A percentile compares a stretch with the other conserved stretches of the same genome.
These are phyloP conservation scores for Macrosoma leucophasiata DNA, from an alignment of 2,888 invertebrate genomes.

Conservation along the genomic window DNA sequence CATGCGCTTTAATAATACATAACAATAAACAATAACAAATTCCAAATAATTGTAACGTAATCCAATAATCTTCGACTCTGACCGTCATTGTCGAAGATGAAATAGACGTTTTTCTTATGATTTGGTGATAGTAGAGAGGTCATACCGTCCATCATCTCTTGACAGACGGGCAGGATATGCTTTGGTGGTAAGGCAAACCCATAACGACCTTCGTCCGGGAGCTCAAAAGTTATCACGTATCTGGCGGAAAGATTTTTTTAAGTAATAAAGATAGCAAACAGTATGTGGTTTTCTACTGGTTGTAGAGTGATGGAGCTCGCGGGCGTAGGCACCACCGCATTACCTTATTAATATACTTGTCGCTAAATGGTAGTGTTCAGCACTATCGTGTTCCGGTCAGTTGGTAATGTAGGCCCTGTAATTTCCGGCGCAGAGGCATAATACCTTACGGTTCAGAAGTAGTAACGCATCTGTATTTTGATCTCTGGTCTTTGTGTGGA, in stretches of 20 bases:
- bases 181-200: slow-evolving; percentile 81
- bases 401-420: too few species aligned
- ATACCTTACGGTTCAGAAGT: too few species aligned
- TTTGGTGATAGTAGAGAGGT: slow-evolving; percentile 31
- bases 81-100: slow-evolving; percentile 1
- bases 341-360: too few species aligned
- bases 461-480: too few species aligned
- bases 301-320: too few species aligned
- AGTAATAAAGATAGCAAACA: too few species aligned
- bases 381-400: too few species aligned
- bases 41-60: slow-evolving; percentile 31
- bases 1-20: slow-evolving; percentile 35
- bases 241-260: slow-evolving; percentile 29
- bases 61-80: slow-evolving; percentile 25
- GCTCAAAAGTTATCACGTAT: slow-evolving; percentile 80
- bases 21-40: slow-evolving; percentile 41
- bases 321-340: too few species aligned
- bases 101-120: neutral
- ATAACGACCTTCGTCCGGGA: slow-evolving; percentile 75
- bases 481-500: too few species aligned
- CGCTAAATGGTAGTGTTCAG: too few species aligned
- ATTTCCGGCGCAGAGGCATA: too few species aligned
- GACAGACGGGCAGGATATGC: slow-evolving; percentile 78
- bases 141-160: slow-evolving; percentile 76
- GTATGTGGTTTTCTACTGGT: too few species aligned